Conservation (phyloP, 2,113 vertebrate species). For the Monopterus albus region DNA sequence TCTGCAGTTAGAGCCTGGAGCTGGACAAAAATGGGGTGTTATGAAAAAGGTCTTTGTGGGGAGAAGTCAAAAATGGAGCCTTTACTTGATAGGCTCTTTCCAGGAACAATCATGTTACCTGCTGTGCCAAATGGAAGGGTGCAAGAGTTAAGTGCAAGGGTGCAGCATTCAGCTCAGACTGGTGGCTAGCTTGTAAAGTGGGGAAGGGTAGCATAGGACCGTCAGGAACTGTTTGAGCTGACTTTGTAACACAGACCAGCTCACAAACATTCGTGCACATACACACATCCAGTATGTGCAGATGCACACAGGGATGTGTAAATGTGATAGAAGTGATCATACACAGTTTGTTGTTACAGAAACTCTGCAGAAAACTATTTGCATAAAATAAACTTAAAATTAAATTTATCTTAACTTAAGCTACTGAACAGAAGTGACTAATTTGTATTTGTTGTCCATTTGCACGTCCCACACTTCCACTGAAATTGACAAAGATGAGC, state of each 20-base stretch:
- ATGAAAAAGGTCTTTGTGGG: constrained; percentile 60
- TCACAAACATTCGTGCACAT: neutral
- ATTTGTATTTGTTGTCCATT: constrained; percentile 42
- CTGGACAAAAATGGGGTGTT: constrained; percentile 47
- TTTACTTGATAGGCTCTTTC: constrained; percentile 59
- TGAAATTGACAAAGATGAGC: constrained; percentile 36
- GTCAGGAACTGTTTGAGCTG: constrained; percentile 47
- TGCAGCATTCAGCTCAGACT: constrained; percentile 48
- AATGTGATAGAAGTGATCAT: constrained; percentile 15
- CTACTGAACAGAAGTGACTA: constrained; percentile 24
- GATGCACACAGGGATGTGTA: neutral
- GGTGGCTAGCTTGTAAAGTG: constrained; percentile 65
- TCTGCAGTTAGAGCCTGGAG: constrained; percentile 47
- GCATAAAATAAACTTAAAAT: constrained; percentile 15
- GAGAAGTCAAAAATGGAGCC: constrained; percentile 62
- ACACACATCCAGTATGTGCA: neutral
- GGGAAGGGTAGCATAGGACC: constrained; percentile 54
- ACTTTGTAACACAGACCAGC: constrained; percentile 30
- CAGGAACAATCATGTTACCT: constrained; percentile 68
- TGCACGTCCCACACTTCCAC: constrained; percentile 20
- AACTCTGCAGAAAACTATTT: neutral
- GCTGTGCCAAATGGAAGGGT: constrained; percentile 70
- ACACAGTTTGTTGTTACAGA: constrained; percentile 10
- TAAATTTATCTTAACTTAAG: constrained; percentile 5
- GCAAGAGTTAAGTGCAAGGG: constrained; percentile 66